Evolutionary conservation across 2,113 vertebrate species (phyloP).

Genomic region (Erythrocercus mccallii): DNA sequence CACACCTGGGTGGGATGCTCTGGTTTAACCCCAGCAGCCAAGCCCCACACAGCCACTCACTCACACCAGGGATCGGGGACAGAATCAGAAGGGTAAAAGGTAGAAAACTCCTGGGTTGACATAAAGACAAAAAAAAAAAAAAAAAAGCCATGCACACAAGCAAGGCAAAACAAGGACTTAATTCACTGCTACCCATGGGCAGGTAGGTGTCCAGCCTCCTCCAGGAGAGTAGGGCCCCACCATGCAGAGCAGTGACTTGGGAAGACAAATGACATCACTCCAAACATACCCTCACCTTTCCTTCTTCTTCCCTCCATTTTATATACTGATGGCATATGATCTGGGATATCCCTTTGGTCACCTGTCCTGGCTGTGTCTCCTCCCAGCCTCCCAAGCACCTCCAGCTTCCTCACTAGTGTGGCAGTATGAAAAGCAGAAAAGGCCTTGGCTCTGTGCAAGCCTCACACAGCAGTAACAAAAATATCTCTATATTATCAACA

Average conservation of each 20-base stretch:
- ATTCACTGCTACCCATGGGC: not conserved
- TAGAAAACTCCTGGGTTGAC: not conserved
- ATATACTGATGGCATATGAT: not conserved
- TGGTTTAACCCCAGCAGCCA: not conserved
- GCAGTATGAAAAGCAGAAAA: not conserved
- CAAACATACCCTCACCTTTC: rapidly evolving
- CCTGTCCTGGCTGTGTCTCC: not conserved
- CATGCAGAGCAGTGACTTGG: not conserved
- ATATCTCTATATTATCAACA: not conserved
- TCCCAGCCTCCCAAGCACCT: not conserved
- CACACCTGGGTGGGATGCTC: not conserved
- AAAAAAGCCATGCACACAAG: not conserved
- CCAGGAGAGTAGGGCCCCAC: not conserved
- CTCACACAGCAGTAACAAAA: not conserved
- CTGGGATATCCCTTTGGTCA: not conserved
- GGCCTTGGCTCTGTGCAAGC: not conserved
- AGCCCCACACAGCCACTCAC: not conserved
- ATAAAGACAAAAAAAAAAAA: not conserved
- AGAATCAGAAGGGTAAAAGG: not conserved
- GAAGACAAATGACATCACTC: not conserved
- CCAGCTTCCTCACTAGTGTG: not conserved
- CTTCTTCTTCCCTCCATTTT: not conserved
- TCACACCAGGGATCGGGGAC: rapidly evolving
- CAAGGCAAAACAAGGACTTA: not conserved
- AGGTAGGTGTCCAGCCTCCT: not conserved